Evolutionary conservation across 2,888 invertebrate genomes (phyloP), one percentile per base, ranked within the genome.

Genomic region (Thyatira batis): DNA sequence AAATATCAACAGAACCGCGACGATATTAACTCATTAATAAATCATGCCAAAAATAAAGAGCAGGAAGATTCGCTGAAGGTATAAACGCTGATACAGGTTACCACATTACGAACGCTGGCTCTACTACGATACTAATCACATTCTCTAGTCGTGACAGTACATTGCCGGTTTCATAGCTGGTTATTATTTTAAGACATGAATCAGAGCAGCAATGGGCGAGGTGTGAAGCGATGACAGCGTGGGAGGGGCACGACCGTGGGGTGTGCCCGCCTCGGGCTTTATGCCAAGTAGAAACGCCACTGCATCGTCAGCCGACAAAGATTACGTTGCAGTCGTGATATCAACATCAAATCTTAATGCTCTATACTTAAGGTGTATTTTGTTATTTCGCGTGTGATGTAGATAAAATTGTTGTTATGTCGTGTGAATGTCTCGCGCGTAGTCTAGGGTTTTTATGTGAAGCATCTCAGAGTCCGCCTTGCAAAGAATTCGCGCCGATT

Each of bases 251-350:
- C 69, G 73, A 65, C 72, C 69, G 73, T 75, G 69, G 80, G 82
- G 82, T 81, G 82, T 75, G 80, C 79, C 76, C 69, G 75, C 76
- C 76, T 61, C 80, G 85, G 90, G 90, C 89, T 81, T 62, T 64
- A 72, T 84, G 90, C 90, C 90, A 90, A 89, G 74, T 77, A 80
- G 76, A 80, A 87, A 89, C 89, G 89, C 90, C 89, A 85, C 84
- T 86, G 86, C 87, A 86, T 67, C 78, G 79, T 78, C 76, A 77
- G 74, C 73, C 75, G 72, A 67, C 82, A 69, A 69, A 67, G 55
- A 71, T 69, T 71, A 64, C 67, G 61, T 55, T 70, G 66, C 77
- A 61, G 57, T 58, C 58, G 52, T 53, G 59, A 62, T 67, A 69
- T 50, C 53, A 44, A 60, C 54, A 58, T 53, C 52, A 50, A 63